Conservation (phyloP, 2,113 vertebrate species). For the Entosphenus tridentatus region DNA sequence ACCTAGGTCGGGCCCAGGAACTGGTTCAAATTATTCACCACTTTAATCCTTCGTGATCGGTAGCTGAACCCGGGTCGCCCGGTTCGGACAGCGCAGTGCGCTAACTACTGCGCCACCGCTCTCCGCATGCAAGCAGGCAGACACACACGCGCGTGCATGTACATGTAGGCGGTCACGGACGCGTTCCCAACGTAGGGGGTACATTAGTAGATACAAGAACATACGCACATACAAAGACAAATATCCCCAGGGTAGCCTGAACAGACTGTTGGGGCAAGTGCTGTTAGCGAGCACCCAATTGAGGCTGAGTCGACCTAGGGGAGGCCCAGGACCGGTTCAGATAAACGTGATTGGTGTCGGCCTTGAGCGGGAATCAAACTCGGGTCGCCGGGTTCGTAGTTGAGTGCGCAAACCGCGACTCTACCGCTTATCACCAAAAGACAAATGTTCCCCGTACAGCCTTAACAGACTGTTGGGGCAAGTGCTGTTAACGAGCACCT, state of each 20-base stretch:
- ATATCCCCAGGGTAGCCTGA: neutral
- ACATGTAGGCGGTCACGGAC: neutral
- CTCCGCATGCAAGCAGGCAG: neutral
- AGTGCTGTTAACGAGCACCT: too few species aligned
- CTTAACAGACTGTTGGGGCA: too few species aligned
- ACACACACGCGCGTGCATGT: neutral
- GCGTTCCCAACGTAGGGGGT: neutral
- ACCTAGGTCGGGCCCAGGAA: neutral
- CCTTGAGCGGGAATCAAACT: too few species aligned
- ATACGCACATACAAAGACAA: neutral
- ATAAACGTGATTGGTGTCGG: too few species aligned
- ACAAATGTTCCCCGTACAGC: too few species aligned
- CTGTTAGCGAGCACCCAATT: too few species aligned
- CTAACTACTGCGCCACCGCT: neutral
- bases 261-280: neutral
- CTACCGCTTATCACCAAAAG: too few species aligned
- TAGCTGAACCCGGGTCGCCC: neutral
- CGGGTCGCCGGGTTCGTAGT: too few species aligned
- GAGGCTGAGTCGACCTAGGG: too few species aligned
- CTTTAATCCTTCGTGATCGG: neutral
- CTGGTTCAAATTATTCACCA: neutral
- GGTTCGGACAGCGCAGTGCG: neutral
- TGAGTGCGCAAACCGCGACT: too few species aligned
- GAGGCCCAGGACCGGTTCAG: too few species aligned
- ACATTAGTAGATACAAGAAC: neutral